phyloP scores from a whole-genome alignment of 2,888 invertebrate genomes.

The Deroplatys truncata region DNA sequence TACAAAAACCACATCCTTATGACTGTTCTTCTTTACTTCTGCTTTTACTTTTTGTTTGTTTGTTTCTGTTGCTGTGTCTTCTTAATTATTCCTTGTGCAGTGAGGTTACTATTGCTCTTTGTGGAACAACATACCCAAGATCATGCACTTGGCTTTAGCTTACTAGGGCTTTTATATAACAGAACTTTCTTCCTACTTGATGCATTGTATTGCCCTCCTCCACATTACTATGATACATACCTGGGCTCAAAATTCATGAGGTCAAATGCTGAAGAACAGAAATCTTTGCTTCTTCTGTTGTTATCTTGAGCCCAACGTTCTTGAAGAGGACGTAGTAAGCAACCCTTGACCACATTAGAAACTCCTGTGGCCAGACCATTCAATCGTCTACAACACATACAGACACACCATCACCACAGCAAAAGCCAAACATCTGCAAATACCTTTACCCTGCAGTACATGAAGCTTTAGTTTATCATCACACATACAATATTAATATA shows the following conservation, averaged over 20 bases:
- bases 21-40: no score
- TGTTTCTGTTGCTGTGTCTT: no score
- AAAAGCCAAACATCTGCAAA: not conserved
- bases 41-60: no score
- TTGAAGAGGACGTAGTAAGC: conserved; percentile 55
- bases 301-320: conserved; percentile 33
- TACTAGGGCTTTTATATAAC: no score
- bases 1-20: no score
- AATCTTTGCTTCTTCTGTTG: conserved; percentile 40
- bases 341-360: conserved; percentile 63
- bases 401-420: not conserved
- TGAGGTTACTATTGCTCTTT: no score
- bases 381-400: conserved; percentile 51
- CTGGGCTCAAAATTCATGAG: conserved; percentile 61
- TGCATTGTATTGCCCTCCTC: not conserved
- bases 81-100: no score
- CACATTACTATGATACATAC: conserved; percentile 40
- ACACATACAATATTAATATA: not conserved
- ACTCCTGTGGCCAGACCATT: conserved; percentile 69
- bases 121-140: no score
- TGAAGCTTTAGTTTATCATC: not conserved
- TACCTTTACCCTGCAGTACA: not conserved
- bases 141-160: no score
- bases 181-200: no score
- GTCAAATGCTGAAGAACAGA: conserved; percentile 42